Conservation (phyloP, 2,797 vertebrate genomes). For the Cephalopachus bancanus region DNA sequence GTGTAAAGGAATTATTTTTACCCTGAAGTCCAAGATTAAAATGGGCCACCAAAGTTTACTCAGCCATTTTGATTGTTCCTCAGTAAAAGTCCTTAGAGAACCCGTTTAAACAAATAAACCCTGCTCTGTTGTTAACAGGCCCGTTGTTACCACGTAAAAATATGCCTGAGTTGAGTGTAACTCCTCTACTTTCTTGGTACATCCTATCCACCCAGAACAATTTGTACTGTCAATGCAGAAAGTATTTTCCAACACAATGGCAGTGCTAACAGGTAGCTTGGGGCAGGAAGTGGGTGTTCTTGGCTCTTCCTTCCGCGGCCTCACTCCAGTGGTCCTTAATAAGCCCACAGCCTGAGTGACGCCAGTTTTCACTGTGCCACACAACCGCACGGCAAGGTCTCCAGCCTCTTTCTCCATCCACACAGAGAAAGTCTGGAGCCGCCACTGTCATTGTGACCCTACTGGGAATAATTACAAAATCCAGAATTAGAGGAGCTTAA, state of each 20-base stretch:
- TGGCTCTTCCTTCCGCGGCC: neutral
- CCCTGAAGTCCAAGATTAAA: neutral
- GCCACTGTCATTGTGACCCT: neutral
- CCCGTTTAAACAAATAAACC: neutral
- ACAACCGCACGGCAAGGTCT: neutral
- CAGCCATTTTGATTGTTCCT: neutral
- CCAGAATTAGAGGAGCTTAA: neutral
- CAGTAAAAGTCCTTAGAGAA: neutral
- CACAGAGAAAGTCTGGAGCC: neutral
- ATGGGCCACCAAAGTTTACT: neutral
- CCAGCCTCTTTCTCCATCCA: neutral
- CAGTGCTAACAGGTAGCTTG: neutral
- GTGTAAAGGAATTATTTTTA: constrained; percentile 51
- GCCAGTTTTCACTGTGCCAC: neutral
- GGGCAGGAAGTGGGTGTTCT: neutral
- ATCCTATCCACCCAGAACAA: neutral
- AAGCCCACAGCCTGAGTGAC: neutral
- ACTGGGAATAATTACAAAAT: neutral
- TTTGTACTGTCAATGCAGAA: neutral
- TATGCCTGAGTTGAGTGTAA: neutral
- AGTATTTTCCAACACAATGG: neutral
- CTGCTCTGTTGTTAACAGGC: neutral
- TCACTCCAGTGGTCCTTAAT: neutral
- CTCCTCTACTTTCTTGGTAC: neutral
- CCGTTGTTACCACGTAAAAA: neutral